These are phyloP conservation scores for Erebia aethiops DNA, from an alignment of 2,888 invertebrate genomes.

Conservation along the genomic window DNA sequence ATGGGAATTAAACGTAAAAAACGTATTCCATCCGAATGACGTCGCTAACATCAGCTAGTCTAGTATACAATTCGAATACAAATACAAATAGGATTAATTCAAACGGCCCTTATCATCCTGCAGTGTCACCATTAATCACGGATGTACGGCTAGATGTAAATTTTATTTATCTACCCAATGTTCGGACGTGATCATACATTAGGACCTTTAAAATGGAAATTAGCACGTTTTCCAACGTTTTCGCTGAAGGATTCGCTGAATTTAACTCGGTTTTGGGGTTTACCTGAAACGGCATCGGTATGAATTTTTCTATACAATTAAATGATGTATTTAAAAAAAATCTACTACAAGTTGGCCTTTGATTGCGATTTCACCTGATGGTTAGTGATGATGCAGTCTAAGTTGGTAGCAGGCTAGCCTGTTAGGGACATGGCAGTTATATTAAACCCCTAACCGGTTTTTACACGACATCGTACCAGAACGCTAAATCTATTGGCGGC, in stretches of 20 bases:
- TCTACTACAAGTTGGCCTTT: no score
- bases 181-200: conserved; percentile 13
- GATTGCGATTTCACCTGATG: no score
- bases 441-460: no score
- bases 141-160: conserved; percentile 21
- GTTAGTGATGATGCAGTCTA: no score
- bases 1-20: no score
- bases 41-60: no score
- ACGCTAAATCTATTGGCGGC: no score
- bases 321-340: no score
- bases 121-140: conserved; percentile 34
- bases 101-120: conserved; percentile 31
- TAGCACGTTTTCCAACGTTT: not conserved
- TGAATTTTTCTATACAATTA: not conserved
- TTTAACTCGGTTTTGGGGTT: not conserved
- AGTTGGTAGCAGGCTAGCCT: no score
- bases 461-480: no score
- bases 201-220: conserved; percentile 4
- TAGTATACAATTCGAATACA: not conserved
- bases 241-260: not conserved
- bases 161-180: conserved; percentile 14
- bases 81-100: conserved; percentile 28
- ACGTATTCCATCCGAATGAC: no score
- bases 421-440: no score
- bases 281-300: not conserved